Evolutionary conservation across 2,888 invertebrate genomes (phyloP), one percentile per base, ranked within the genome.

Genomic region (Eupeodes luniger): DNA sequence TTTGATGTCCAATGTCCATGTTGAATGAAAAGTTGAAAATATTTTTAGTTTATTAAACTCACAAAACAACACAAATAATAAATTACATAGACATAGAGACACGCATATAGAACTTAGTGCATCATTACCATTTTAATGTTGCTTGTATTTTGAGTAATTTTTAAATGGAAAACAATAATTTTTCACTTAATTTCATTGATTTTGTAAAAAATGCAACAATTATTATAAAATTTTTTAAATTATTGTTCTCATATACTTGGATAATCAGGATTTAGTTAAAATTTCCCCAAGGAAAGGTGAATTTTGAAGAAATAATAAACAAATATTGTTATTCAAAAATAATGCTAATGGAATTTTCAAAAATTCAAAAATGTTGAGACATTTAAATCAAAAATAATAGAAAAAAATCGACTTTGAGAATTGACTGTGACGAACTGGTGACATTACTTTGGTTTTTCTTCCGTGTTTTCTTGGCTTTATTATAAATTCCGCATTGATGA

Each of bases 41-140:
- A 92, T 92, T 92, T 92, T 92, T 92, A 92, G 92, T 92, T 91
- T 92, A 91, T 91, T 91, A 91, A 92, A 92, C 91, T 91, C 91
- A 88, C 85, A 87, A 90, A 75, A 70, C 2, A 7, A 40, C 2
- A 40, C 1, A 5, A 40, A 40, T 40, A 40, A 40, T 40, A 40
- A 40, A 40, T 40, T 40, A 40, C 9, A 40, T 5, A 7, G 9
- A 3, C 1, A 7, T 40, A 7, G 40, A 80, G 62, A 64, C 44
- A 66, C 53, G 44, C 27, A 67, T 14, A 36, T 5, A 44, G 57
- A 62, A 59, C 34, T 57, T 64, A 11, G 27, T 72, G 59, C 72
- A 72, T 64, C 62, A 49, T 78, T 72, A 27, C 70, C 62, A 61
- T 82, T 53, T 49, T 27, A 64, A 69, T 59, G 62, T 34, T 72